Evolutionary conservation across 2,888 invertebrate species (phyloP), one percentile per base, ranked within the genome.

Genomic region (Halictus ligatus): DNA sequence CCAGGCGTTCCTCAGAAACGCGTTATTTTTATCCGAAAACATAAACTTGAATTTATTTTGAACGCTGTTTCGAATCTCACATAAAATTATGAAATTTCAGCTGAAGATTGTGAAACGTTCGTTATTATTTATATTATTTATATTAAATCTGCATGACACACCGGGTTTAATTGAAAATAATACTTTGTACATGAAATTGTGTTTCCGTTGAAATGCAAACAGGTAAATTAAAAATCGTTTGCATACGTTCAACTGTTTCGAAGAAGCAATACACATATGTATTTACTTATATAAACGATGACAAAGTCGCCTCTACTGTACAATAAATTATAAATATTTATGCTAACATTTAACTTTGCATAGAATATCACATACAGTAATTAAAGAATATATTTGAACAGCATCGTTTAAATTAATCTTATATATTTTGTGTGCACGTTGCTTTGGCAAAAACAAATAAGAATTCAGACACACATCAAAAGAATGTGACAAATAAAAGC

Each of bases 21-120:
- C n/a, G 64, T 43, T 58, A 80, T 76, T 80, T 74, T 75, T 40
- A 29, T 72, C 74, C 48, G 35, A 77, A 83, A 80, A 83, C 25
- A 50, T 40, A 8, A 54, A 75, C 67, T 13, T 35, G 29, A 69
- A 77, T 73, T 46, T 35, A 67, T 80, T 80, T 54, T 40, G 13
- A 25, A 76, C 43, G n/a, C n/a, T 29, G 25, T 43, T 72, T 43
- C 18, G 21, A 50, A 48, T n/a, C 15, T 40, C 3, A 0, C 21
- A 15, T 8, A 35, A 40, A 67, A 40, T 35, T 35, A 35, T 4
- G 18, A 67, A 67, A 35, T 67, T 67, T 29, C 18, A 67, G 15
- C 18, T 3, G 40, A 69, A 69, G 10, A 21, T 69, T 40, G 12
- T n/a, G n/a, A 58, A 58, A n/a, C 2, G 18, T 29, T 35, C 6